Base-by-base conservation (phyloP, 2,797 vertebrate genomes). In the Bufotes viridis region DNA sequence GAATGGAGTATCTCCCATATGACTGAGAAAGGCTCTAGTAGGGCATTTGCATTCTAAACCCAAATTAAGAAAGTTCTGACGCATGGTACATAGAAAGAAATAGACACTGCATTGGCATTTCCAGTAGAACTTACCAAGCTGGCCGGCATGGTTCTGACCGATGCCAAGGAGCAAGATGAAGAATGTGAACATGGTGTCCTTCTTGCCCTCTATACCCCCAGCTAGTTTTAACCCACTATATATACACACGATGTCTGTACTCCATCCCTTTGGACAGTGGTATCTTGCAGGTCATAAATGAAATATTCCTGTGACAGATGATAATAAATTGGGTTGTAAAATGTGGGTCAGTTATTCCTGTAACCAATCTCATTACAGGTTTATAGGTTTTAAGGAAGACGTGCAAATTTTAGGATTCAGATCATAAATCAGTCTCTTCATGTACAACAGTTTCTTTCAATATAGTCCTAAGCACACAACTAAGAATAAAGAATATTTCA, bases 81-180 rank as follows among this genome's bases (percentile, higher is more conserved):
- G 5, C 11, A 67, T 4, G 2, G 6, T 24, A 24, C 22, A 65
- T 24, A n/a, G 8, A 65, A 20, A 65, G 63, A 10, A n/a, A 65
- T 65, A 65, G 63, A 15, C n/a, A 42, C 42, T 42, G 42, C 42
- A 42, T 42, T 42, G 42, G 42, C 42, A 42, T 65, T 12, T 69
- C 11, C 24, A 69, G 3, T 15, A 29, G 12, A 69, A 69, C 24
- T 69, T 29, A 69, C 65, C 65, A 69, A 6, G 13, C 65, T 69
- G 49, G 8, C 15, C 15, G 4, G 81, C 81, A 17, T 34, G 49
- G 58, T 13, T 58, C 51, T 83, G 67, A 67, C 6, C 15, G 26
- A 83, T 14, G 24, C 81, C 65, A 11, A 83, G 51, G 51, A 83
- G 18, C 18, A 83, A 58, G 20, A 83, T 22, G 13, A 83, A 29